Evolutionary conservation across 2,797 vertebrate genomes (phyloP), one percentile per base, ranked within the genome.

Genomic region (Leptodactylus fallax): DNA sequence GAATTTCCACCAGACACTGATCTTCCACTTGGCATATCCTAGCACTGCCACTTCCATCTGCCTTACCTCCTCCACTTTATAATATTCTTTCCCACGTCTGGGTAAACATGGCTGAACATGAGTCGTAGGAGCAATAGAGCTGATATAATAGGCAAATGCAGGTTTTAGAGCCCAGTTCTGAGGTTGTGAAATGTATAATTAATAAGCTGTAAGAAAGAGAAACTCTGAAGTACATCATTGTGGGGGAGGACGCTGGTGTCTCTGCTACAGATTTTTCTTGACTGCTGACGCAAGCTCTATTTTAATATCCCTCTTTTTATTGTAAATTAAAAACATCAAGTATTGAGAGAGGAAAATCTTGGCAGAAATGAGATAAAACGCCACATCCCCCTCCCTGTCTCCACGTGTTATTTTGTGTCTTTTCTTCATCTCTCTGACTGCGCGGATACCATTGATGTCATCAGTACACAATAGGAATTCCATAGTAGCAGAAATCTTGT

Each of bases 261-360:
- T 55, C 21, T 56, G 74, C 0, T 63, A 51, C 14, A 19, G 67
- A 74, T 60, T 36, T 60, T 14, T 58, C 17, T 25, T 47, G 3
- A 71, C 27, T 47, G 53, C 78, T 86, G 79, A 71, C 85, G 77
- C 78, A 86, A 86, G 25, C 53, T 63, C 78, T 86, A 69, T 80
- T 86, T 80, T 86, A 86, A 71, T 56, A 80, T 60, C 47, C 74
- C 23, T 65, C 56, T 80, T 69, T 78, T 74, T 74, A 74, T 87
- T 76, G 58, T 55, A 87, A 82, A 82, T 76, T 72, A 76, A 67
- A 87, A 87, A 65, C 61, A 67, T 53, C 78, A 80, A 72, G 49
- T 71, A 63, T 71, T 58, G 47, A 60, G 77, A 56, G 71, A 84
- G 71, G 49, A 58, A 69, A 67, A 78, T 77, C 80, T 81, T 83